A percentile compares a stretch with the other conserved stretches of the same genome.
Evolutionary conservation across 1,140 invertebrate genomes (phyloP).

Genomic region (Metopolophium dirhodum): DNA sequence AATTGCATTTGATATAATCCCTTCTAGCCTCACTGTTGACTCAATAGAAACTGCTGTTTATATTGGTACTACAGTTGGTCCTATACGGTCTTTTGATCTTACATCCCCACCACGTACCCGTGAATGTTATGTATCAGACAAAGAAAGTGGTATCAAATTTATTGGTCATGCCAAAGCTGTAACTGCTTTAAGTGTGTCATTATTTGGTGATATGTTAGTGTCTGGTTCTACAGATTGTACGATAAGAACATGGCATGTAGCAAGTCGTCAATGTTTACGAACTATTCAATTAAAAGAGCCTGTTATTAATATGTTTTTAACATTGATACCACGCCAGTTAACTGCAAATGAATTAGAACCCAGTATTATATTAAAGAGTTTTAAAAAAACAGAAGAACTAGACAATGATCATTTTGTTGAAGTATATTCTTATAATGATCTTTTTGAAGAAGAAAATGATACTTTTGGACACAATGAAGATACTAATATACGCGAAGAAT

Average conservation of each 20-base stretch:
- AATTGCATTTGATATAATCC: conserved; percentile 74
- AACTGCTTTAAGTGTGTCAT: conserved; percentile 73
- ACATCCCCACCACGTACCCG: conserved; percentile 71
- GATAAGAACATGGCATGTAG: conserved; percentile 81
- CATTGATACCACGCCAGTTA: conserved; percentile 60
- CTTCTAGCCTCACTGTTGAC: conserved; percentile 76
- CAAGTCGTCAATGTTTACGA: conserved; percentile 74
- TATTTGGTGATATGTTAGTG: conserved; percentile 72
- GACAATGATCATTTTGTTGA: conserved; percentile 41
- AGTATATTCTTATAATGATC: conserved; percentile 47
- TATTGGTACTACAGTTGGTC: conserved; percentile 75
- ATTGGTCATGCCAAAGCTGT: conserved; percentile 73
- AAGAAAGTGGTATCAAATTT: conserved; percentile 64
- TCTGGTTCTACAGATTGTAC: conserved; percentile 77
- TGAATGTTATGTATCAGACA: conserved; percentile 69
- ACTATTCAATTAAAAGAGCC: conserved; percentile 75
- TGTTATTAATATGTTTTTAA: conserved; percentile 74
- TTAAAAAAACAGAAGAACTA: conserved; percentile 56
- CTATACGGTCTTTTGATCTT: conserved; percentile 73
- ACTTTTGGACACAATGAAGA: background rate
- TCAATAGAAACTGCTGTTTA: conserved; percentile 74
- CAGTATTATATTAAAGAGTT: conserved; percentile 47
- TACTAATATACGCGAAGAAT: conserved; percentile 23
- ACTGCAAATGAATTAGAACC: conserved; percentile 56
- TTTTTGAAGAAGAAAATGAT: conserved; percentile 37